Percentiles rank a stretch among this genome's conserved stretches.
Conservation (phyloP, 2,797 vertebrate species). For the Eremophila alpestris region DNA sequence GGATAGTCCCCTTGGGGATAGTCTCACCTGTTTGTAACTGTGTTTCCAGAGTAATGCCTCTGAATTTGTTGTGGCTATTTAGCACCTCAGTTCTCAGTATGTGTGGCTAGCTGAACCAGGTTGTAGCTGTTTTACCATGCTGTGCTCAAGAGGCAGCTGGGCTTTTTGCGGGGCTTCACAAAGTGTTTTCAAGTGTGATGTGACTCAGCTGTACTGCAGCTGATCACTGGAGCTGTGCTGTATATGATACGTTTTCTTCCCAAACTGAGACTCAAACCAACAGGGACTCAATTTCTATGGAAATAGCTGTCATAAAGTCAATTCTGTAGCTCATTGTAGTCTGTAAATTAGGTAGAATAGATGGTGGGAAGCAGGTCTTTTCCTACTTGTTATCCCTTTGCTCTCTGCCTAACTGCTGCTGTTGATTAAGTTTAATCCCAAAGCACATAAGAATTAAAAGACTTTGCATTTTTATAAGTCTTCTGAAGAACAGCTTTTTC, state of each 20-base stretch:
- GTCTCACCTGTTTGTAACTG: background rate
- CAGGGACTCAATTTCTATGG: background rate
- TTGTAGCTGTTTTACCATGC: background rate
- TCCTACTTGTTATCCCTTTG: background rate
- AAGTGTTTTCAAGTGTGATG: background rate
- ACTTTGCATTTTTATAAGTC: conserved; percentile 1
- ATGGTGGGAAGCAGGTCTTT: background rate
- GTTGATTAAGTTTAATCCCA: conserved; percentile 42
- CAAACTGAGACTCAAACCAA: background rate
- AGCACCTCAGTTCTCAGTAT: background rate
- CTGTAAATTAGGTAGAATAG: conserved; percentile 16
- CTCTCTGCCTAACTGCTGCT: conserved; percentile 12
- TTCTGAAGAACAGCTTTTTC: background rate
- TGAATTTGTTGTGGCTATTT: background rate
- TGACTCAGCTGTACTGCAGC: background rate
- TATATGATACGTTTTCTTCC: background rate
- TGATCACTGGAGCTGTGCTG: background rate
- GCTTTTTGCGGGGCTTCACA: background rate
- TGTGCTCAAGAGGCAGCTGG: background rate
- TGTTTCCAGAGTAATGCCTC: background rate
- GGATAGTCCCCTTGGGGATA: background rate
- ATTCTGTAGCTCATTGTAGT: background rate
- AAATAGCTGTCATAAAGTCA: background rate
- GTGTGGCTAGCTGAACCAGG: background rate
- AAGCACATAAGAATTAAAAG: conserved; percentile 47